Base-by-base conservation (phyloP, 2,113 vertebrate genomes). In the Strix aluco region DNA sequence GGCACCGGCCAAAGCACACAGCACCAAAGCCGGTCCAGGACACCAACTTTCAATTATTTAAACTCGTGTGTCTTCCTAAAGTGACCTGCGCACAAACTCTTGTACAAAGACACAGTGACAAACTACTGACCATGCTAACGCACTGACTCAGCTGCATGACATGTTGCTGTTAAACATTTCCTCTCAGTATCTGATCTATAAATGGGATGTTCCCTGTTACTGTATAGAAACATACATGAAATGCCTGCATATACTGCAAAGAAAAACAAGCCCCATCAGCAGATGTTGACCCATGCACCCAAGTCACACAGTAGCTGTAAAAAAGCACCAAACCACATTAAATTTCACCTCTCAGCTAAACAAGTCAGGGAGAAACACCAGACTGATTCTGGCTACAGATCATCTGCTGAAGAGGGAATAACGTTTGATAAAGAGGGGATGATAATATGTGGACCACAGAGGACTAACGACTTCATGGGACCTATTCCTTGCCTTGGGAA, bases 141-240 rank as follows among this genome's bases (percentile, higher is more conserved):
- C 15, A 20, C 36, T 0, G 0, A 34, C 21, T 21, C 59, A 52
- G 40, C 40, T 17, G 34, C 36, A 27, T 19, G 65, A 15, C 8
- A 1, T 23, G 13, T 3, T 69, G 49, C 52, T 74, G 19, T n/a
- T 75, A 47, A 72, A 52, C 9, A 8, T n/a, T 36, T 80, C 32
- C 36, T 69, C 49, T 47, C 20, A 59, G 29, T 63, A 59, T 30
- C 1, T 67, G 3, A 66, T 34, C 32, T 83, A 10, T 11, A 73
- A 69, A 61, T 6, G 6, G 13, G 13, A 52, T 67, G 7, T 15
- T 80, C 15, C 10, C 30, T 75, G 5, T 34, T 44, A 78, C 7
- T 22, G 23, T 42, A 10, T 6, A 44, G 34, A 65, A 79, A 30
- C 40, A 47, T 17, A 27, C 5, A 71, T 7, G 4, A 81, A 88